A percentile compares a stretch with the other conserved stretches of the same genome.
Conservation (phyloP, 2,888 invertebrate species). For the Sylvicola fuscatus region DNA sequence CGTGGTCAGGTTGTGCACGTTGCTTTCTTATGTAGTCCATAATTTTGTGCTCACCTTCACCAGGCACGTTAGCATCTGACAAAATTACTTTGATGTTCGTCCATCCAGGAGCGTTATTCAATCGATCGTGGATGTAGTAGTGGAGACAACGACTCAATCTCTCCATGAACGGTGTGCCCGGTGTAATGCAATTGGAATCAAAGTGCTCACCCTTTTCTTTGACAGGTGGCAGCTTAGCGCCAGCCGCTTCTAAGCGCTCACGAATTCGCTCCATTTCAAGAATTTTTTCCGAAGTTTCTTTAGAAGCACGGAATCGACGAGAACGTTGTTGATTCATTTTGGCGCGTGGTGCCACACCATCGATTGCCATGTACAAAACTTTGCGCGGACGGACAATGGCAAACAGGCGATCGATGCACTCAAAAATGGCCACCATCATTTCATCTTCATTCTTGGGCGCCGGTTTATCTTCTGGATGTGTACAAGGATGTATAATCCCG, state of each 20-base stretch:
- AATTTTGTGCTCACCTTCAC: slow-evolving; percentile 98
- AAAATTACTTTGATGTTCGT: slow-evolving; percentile 79
- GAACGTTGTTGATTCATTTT: slow-evolving; percentile 99
- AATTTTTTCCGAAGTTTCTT: slow-evolving; percentile 79
- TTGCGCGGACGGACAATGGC: slow-evolving; percentile 82
- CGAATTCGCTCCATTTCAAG: slow-evolving; percentile 65
- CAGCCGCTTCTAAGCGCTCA: slow-evolving; percentile 47
- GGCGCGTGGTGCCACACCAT: slow-evolving; percentile 96
- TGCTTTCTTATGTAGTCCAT: slow-evolving; percentile 98
- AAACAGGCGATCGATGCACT: slow-evolving; percentile 91
- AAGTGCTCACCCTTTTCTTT: slow-evolving; percentile 88
- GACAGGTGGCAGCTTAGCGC: slow-evolving; percentile 59
- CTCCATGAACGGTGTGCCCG: slow-evolving; percentile 97
- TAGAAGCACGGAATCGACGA: slow-evolving; percentile 87
- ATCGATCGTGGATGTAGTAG: slow-evolving; percentile 24
- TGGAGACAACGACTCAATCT: slow-evolving; percentile 59
- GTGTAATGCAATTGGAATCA: slow-evolving; percentile 98
- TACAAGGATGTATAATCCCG: slow-evolving; percentile 98
- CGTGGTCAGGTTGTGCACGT: slow-evolving; percentile 83
- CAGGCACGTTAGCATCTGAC: slow-evolving; percentile 97
- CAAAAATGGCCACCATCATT: slow-evolving; percentile 99
- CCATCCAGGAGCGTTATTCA: slow-evolving; percentile 94
- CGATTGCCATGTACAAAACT: slow-evolving; percentile 96
- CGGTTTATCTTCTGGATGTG: slow-evolving; percentile 96
- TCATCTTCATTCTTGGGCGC: slow-evolving; percentile 97